Evolutionary conservation across 2,888 invertebrate species (phyloP), one percentile per base, ranked within the genome.

Genomic region (Craniophora ligustri): DNA sequence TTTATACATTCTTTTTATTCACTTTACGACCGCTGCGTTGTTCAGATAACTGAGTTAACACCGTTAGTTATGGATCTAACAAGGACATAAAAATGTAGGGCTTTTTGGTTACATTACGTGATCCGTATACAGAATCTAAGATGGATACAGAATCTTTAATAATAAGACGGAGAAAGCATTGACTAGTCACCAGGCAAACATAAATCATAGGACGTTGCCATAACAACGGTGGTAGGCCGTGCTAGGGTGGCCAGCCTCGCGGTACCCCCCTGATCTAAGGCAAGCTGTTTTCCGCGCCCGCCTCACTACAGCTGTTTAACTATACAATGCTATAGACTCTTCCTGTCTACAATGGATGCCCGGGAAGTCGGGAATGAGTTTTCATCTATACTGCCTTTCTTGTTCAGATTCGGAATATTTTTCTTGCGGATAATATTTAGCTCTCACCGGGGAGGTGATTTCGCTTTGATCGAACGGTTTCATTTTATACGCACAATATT

Each of bases 161-260:
- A 69, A 59, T 28, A 62, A 57, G 59, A 38, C 55, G 23, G 45
- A 38, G 23, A 45, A 56, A 65, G 45, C 60, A 47, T 58, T 41
- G 51, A 32, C 67, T 59, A 84, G 83, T 84, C 82, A 88, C 87
- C 75, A 85, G 82, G 85, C 79, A 66, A 72, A 74, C 83, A 91
- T 87, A 86, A 89, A 88, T 87, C 87, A 86, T 77, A 77, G 71
- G 74, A 79, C 74, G 89, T 89, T 82, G 80, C 82, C 84, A 86
- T 85, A 85, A 86, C 85, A 85, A 87, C 86, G 78, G 74, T 62
- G 78, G 77, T 72, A 74, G 75, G 77, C 69, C 61, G 74, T 59
- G 41, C 73, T 65, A 79, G 87, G 87, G 82, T 76, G 75, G 81
- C 73, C 74, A 82, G 78, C 78, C 78, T 75, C 67, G 64, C 40